phyloP scores from a whole-genome alignment of 53 echinoderm and acorn worm species.

The Hippasteria phrygiana region DNA sequence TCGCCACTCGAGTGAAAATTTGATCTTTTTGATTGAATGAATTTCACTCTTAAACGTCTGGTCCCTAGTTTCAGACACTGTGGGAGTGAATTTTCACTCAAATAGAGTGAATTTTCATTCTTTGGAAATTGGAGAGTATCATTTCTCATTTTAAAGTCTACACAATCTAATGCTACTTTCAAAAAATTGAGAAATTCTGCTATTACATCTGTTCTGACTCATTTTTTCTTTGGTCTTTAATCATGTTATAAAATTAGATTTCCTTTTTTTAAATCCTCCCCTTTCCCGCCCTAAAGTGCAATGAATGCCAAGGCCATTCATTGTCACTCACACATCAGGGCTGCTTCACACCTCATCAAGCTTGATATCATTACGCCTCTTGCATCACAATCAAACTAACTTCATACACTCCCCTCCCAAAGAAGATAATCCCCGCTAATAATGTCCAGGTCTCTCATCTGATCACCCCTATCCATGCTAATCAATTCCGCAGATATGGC shows the following conservation, averaged over 20 bases:
- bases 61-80: too few species aligned
- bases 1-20: too few species aligned
- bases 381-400: slow-evolving; percentile 33
- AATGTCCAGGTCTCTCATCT: background rate
- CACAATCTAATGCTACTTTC: too few species aligned
- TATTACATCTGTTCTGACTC: too few species aligned
- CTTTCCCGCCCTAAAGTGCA: slow-evolving; percentile 53
- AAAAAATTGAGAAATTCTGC: too few species aligned
- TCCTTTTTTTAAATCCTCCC: background rate
- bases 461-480: slow-evolving; percentile 47
- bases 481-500: slow-evolving; percentile 52
- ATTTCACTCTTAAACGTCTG: too few species aligned
- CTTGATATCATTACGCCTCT: slow-evolving; percentile 58
- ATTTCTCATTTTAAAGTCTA: too few species aligned
- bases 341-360: slow-evolving; percentile 49
- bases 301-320: slow-evolving; percentile 58
- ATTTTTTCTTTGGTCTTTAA: too few species aligned
- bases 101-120: too few species aligned
- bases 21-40: too few species aligned
- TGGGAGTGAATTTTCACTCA: too few species aligned
- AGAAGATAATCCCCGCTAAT: slow-evolving; percentile 35
- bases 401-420: background rate
- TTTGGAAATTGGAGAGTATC: too few species aligned
- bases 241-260: background rate
- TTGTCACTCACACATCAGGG: slow-evolving; percentile 3